phyloP scores from a whole-genome alignment of 1,140 invertebrate species.

The Lepidurus couesii region DNA sequence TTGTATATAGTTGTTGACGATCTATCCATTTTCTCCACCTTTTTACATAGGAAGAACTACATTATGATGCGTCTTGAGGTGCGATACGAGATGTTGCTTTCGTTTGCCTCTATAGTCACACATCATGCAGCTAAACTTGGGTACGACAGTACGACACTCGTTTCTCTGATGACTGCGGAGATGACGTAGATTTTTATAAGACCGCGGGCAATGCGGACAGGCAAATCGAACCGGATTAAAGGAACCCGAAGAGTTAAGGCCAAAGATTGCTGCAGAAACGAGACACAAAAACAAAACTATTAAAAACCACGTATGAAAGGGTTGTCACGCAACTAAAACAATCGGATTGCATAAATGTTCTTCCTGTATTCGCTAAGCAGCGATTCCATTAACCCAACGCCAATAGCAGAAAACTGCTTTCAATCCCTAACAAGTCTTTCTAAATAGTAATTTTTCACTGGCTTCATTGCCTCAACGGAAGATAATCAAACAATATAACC shows the following conservation, averaged over 20 bases:
- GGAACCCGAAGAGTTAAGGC: background rate
- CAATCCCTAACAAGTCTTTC: background rate
- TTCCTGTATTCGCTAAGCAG: background rate
- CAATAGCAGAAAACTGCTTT: background rate
- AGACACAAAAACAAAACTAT: background rate
- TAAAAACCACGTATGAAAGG: background rate
- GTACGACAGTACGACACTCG: background rate
- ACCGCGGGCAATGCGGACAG: background rate
- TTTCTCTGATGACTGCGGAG: slow-evolving; percentile 1
- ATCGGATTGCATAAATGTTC: no score
- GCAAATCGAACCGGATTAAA: slow-evolving; percentile 7
- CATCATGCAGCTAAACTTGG: slow-evolving; percentile 5
- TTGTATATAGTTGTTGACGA: background rate
- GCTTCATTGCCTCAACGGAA: background rate
- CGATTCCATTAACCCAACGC: background rate
- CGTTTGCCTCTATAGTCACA: background rate
- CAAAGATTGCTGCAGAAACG: background rate
- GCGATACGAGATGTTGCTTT: background rate
- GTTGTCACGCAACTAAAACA: background rate
- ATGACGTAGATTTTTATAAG: slow-evolving; percentile 10
- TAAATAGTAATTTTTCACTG: background rate
- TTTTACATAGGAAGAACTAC: background rate
- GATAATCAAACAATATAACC: no score
- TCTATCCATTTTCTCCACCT: background rate
- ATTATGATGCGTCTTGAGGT: background rate